phyloP scores from a whole-genome alignment of 2,797 vertebrate genomes.

The Phrynocephalus forsythii region DNA sequence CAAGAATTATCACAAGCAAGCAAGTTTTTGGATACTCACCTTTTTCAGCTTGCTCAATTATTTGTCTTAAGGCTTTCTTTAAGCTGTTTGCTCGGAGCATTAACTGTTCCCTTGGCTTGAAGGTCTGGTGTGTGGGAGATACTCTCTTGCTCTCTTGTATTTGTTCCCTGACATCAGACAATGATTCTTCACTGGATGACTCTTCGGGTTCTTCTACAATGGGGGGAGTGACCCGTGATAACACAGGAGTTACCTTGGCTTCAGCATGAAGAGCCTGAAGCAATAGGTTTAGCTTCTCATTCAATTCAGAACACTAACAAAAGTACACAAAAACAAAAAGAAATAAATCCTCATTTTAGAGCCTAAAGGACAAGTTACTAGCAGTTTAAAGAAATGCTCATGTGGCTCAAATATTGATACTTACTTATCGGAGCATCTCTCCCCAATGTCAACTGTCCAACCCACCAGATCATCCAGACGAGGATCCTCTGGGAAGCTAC shows the following conservation, averaged over 20 bases:
- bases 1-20: background rate
- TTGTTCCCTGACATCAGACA: constrained; percentile 89
- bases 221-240: constrained; percentile 80
- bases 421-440: too few relatives aligned
- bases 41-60: constrained; percentile 96
- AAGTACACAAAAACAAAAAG: background rate
- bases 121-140: constrained; percentile 80
- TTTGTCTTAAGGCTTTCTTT: constrained; percentile 96
- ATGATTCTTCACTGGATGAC: constrained; percentile 89
- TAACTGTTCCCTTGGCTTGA: constrained; percentile 89
- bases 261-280: constrained; percentile 91
- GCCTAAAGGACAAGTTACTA: background rate
- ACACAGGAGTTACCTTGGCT: constrained; percentile 76
- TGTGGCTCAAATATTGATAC: background rate
- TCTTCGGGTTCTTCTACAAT: constrained; percentile 86
- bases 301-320: constrained; percentile 89
- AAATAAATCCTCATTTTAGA: background rate
- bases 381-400: background rate
- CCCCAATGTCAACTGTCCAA: too few relatives aligned
- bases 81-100: constrained; percentile 96
- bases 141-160: constrained; percentile 84
- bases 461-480: too few relatives aligned
- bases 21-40: constrained; percentile 78
- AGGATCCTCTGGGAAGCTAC: too few relatives aligned
- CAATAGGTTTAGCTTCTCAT: constrained; percentile 94